phyloP scores from a whole-genome alignment of 2,797 vertebrate species.

The Megaceryle alcyon region DNA sequence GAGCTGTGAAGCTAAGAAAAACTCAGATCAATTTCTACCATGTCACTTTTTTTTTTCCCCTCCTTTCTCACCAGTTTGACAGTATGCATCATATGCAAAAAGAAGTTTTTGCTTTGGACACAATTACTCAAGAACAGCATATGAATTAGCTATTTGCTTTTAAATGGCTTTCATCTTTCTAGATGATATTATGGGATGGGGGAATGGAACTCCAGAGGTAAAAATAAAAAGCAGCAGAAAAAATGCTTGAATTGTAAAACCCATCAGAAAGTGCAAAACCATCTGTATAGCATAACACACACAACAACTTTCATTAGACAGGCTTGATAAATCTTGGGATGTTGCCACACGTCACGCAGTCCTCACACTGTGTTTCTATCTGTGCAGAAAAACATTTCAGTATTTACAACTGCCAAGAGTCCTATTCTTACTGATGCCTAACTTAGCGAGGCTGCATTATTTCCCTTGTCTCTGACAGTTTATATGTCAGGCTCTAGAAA shows the following conservation, averaged over 20 bases:
- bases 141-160: neutral
- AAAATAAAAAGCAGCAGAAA: neutral
- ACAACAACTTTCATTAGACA: conserved; percentile 71
- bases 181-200: neutral
- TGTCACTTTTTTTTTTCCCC: neutral
- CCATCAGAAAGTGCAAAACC: conserved; percentile 53
- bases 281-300: conserved; percentile 40
- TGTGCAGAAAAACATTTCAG: conserved; percentile 64
- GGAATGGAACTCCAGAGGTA: neutral
- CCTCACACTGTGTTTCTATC: conserved; percentile 61
- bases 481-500: conserved; percentile 71
- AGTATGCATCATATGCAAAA: neutral
- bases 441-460: conserved; percentile 70
- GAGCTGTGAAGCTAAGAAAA: neutral
- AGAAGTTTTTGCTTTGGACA: neutral
- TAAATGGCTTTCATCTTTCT: neutral
- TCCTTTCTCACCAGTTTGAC: neutral
- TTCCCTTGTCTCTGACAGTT: conserved; percentile 75
- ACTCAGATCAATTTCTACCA: neutral
- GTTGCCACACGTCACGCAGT: conserved; percentile 61
- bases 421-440: conserved; percentile 53
- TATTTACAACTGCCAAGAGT: conserved; percentile 73
- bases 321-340: conserved; percentile 71
- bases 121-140: neutral
- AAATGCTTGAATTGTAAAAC: conserved; percentile 43